phyloP scores from a whole-genome alignment of 1,140 invertebrate species.

The Antheraea mylitta region DNA sequence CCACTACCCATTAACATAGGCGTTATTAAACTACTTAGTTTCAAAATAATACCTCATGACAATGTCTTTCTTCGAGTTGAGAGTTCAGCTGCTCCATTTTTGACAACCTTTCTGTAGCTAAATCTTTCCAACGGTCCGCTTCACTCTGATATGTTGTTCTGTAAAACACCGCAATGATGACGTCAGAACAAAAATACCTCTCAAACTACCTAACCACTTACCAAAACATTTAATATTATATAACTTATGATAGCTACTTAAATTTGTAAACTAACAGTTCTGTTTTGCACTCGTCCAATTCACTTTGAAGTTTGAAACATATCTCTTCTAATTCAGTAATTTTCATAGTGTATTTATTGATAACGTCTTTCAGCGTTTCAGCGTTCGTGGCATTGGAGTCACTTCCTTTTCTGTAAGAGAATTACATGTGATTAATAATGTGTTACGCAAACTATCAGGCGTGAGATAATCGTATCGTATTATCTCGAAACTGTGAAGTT shows the following conservation, averaged over 20 bases:
- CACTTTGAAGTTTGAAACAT: constrained; percentile 66
- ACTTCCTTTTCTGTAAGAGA: constrained; percentile 51
- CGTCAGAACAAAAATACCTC: constrained; percentile 9
- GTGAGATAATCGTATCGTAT: constrained; percentile 18
- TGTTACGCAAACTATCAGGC: constrained; percentile 17
- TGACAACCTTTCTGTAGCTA: constrained; percentile 62
- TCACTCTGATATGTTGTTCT: constrained; percentile 60
- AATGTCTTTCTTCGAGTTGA: constrained; percentile 66
- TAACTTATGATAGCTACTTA: not conserved
- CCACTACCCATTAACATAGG: too few species aligned
- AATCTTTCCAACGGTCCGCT: constrained; percentile 67
- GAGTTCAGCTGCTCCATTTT: constrained; percentile 72
- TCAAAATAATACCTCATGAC: constrained; percentile 50
- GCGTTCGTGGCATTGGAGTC: constrained; percentile 28
- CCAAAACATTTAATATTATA: not conserved
- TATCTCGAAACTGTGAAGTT: constrained; percentile 29
- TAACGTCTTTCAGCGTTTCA: constrained; percentile 46
- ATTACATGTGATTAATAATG: constrained; percentile 29
- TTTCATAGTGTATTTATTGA: constrained; percentile 58
- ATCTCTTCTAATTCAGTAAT: constrained; percentile 67
- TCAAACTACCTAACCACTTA: not conserved
- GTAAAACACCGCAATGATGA: constrained; percentile 16
- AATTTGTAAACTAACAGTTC: constrained; percentile 51
- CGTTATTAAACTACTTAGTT: too few species aligned
- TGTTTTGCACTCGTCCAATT: constrained; percentile 55